Evolutionary conservation across 2,888 invertebrate species (phyloP), one percentile per base, ranked within the genome.

Genomic region (Agapetus fuscipes): DNA sequence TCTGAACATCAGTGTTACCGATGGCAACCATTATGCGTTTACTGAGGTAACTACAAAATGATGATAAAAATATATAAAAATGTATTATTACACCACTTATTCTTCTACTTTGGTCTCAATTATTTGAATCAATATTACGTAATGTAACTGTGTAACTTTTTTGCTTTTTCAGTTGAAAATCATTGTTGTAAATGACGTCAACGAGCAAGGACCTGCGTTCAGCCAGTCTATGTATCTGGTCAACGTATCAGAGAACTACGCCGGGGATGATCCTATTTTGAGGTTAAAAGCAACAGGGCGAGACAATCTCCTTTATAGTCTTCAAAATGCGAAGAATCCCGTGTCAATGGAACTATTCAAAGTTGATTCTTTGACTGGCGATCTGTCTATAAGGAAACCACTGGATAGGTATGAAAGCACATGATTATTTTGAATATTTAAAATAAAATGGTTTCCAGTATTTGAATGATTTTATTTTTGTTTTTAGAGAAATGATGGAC

Each of bases 171-270:
- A 79, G 76, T 67, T 91, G 33, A 73, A 77, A 54, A 75, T 93
- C 34, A 76, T 76, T 34, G 88, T 93, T 17, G 77, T 88, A 44
- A 68, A 70, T 54, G 89, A 91, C 62, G 82, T 83, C 37, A 89
- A 91, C 63, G 91, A 93, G 61, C 85, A 86, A 54, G 75, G 86
- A 31, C 93, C 94, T 6, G 70, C 77, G 55, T 94, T 94, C 64
- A 73, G 78, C 1, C 78, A 81, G 53, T 63, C 63, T 27, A 56
- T 75, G 16, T 93, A 91, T 62, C 65, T 62, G 36, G 80, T 84
- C 12, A 83, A 87, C 55, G 80, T 87, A 48, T 80, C 84, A 0
- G 93, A 94, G 62, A 80, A 78, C 51, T 78, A 83, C 16, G 55
- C 51, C 14, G 84, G 83, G 34, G 80, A 76, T 29, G 80, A 76